phyloP scores from a whole-genome alignment of 1,140 invertebrate genomes.

The Chlorops oryzae region DNA sequence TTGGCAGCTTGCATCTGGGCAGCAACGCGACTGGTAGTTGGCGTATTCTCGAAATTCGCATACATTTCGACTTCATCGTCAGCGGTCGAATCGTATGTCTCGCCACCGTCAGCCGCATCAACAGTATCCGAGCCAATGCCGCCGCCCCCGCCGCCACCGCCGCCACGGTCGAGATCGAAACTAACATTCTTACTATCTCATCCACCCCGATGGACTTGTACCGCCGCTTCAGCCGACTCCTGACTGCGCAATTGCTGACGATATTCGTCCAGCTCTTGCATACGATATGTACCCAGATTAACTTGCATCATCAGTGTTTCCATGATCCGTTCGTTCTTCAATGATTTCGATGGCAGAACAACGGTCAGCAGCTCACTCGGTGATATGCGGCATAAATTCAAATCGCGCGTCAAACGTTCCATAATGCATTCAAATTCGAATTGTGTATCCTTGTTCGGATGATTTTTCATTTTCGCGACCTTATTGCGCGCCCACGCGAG shows the following conservation, averaged over 20 bases:
- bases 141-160: slow-evolving; percentile 12
- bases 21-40: slow-evolving; percentile 39
- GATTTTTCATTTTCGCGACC: slow-evolving; percentile 62
- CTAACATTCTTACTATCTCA: slow-evolving; percentile 48
- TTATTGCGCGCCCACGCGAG: slow-evolving; percentile 80
- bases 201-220: slow-evolving; percentile 47
- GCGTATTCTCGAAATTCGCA: slow-evolving; percentile 33
- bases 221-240: slow-evolving; percentile 67
- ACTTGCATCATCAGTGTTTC: slow-evolving; percentile 91
- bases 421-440: slow-evolving; percentile 87
- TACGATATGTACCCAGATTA: slow-evolving; percentile 85
- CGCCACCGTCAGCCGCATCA: slow-evolving; percentile 22
- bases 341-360: slow-evolving; percentile 86
- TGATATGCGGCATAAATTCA: slow-evolving; percentile 85
- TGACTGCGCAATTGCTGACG: slow-evolving; percentile 80
- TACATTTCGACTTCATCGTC: slow-evolving; percentile 43
- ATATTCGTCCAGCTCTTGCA: slow-evolving; percentile 84
- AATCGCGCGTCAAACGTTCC: slow-evolving; percentile 80
- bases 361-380: slow-evolving; percentile 89
- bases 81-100: slow-evolving; percentile 29
- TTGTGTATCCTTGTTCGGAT: slow-evolving; percentile 73
- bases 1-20: slow-evolving; percentile 44
- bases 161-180: slow-evolving; percentile 43
- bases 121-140: slow-evolving; percentile 5
- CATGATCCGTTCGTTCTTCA: slow-evolving; percentile 86